Conservation (phyloP, 2,888 invertebrate species). For the Rutpela maculata region DNA sequence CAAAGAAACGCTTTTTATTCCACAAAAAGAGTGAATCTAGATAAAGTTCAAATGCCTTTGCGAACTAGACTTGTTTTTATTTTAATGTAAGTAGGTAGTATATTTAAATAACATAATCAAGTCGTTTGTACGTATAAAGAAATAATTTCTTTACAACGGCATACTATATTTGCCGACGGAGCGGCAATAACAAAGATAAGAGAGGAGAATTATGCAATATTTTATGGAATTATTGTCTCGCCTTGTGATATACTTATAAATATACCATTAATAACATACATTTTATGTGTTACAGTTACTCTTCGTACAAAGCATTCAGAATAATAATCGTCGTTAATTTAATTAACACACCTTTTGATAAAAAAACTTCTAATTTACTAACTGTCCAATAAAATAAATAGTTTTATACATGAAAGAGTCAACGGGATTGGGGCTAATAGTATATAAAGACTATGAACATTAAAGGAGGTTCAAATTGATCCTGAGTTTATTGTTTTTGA, state of each 20-base stretch:
- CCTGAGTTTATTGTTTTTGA: no score
- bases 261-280: not conserved
- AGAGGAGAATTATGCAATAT: slow-evolving; percentile 18
- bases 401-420: no score
- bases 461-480: no score
- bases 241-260: slow-evolving; percentile 21
- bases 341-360: not conserved
- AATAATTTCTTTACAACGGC: slow-evolving; percentile 19
- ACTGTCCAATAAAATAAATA: no score
- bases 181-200: slow-evolving; percentile 26
- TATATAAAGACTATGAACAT: no score
- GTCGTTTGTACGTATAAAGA: slow-evolving; percentile 35
- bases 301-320: not conserved
- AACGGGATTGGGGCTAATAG: no score
- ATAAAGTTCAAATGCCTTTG: slow-evolving; percentile 40
- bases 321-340: not conserved
- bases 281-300: not conserved
- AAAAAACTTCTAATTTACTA: not conserved
- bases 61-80: slow-evolving; percentile 40
- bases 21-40: slow-evolving; percentile 36
- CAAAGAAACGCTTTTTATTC: slow-evolving; percentile 37
- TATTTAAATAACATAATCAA: slow-evolving; percentile 38
- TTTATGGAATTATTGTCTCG: slow-evolving; percentile 19
- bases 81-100: slow-evolving; percentile 29
- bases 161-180: slow-evolving; percentile 26